These are phyloP conservation scores for Seladonia tumulorum DNA, from an alignment of 2,888 invertebrate species.

Conservation along the genomic window DNA sequence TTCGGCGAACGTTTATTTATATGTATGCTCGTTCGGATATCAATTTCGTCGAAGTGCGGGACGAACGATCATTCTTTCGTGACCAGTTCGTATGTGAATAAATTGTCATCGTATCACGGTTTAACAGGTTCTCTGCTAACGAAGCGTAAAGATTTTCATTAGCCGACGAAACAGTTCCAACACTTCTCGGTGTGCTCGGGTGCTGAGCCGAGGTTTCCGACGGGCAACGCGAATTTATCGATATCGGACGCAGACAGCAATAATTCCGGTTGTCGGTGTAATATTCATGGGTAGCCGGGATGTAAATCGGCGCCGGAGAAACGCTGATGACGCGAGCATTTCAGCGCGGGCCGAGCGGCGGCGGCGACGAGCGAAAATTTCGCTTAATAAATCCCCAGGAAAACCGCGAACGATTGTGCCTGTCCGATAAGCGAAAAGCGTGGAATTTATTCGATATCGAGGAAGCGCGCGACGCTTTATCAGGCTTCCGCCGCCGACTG, in stretches of 20 bases:
- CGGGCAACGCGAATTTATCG: background rate
- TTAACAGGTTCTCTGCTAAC: too few relatives aligned
- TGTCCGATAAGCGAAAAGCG: slow-evolving; percentile 48
- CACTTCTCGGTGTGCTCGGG: background rate
- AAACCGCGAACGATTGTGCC: slow-evolving; percentile 26
- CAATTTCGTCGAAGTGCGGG: too few relatives aligned
- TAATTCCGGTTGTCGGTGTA: background rate
- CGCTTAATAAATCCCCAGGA: slow-evolving; percentile 22
- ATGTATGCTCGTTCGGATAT: too few relatives aligned
- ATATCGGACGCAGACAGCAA: background rate
- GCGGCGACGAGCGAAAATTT: background rate
- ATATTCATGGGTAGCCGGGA: slow-evolving; percentile 2
- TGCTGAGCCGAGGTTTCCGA: background rate
- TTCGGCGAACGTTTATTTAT: too few relatives aligned
- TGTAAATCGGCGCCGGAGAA: background rate
- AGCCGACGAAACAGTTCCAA: background rate
- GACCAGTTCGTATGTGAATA: too few relatives aligned
- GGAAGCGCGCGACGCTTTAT: slow-evolving; percentile 50
- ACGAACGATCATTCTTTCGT: too few relatives aligned
- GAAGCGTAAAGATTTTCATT: background rate
- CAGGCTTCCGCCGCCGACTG: slow-evolving; percentile 54
- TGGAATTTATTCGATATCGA: slow-evolving; percentile 57
- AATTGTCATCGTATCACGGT: too few relatives aligned
- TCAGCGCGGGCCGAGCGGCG: background rate
- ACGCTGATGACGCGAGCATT: background rate